A percentile compares a stretch with the other conserved stretches of the same genome.
Conservation (phyloP, 2,113 vertebrate species). For the Eubucco bourcierii region DNA sequence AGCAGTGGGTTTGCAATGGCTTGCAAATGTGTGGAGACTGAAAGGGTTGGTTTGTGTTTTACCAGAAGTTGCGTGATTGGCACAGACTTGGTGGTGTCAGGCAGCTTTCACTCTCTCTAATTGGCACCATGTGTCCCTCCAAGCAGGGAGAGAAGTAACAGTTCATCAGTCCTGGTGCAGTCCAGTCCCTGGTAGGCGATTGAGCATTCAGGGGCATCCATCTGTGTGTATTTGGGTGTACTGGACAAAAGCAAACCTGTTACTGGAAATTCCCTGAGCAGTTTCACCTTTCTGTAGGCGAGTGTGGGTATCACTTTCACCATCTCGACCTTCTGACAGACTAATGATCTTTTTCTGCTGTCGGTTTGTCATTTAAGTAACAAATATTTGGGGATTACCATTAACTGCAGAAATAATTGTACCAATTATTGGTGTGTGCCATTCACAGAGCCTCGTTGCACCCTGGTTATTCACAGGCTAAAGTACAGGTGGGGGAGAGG, state of each 20-base stretch:
- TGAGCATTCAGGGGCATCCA: rapidly evolving
- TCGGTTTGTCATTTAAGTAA: neutral
- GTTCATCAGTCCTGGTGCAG: rapidly evolving
- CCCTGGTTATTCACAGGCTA: neutral
- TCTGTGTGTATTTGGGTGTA: rapidly evolving
- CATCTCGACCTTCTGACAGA: neutral
- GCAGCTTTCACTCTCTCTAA: neutral
- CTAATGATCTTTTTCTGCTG: neutral
- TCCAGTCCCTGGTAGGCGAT: neutral
- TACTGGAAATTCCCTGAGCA: conserved; percentile 14
- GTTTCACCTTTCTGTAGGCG: neutral
- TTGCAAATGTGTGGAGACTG: neutral
- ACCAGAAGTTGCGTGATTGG: neutral
- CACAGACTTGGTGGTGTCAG: neutral
- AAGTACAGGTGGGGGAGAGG: neutral
- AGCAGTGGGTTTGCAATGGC: neutral
- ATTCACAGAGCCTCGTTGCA: neutral
- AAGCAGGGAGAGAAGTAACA: neutral
- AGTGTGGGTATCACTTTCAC: neutral
- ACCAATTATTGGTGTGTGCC: neutral
- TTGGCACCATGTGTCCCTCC: neutral
- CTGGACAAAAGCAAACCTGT: neutral
- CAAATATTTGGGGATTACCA: conserved; percentile 55
- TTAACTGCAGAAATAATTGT: neutral
- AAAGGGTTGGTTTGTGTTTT: neutral